Evolutionary conservation across 1,140 invertebrate species (phyloP).

Genomic region (Heliconius nattereri): DNA sequence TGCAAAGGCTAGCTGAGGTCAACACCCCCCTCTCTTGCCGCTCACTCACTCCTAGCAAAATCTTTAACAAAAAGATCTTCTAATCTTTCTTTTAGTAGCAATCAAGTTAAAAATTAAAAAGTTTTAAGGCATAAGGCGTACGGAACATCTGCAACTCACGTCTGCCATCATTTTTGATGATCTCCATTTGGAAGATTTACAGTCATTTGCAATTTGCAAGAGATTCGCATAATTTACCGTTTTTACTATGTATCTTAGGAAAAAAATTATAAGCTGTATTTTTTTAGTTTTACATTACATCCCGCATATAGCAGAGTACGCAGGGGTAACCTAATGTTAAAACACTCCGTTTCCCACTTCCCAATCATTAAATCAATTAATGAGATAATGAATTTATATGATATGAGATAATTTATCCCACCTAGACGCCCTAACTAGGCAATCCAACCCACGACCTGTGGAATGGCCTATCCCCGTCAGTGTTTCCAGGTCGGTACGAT

Average conservation of each 20-base stretch:
- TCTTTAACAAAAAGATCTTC: no score
- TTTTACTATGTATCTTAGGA: neutral
- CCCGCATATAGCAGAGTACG: neutral
- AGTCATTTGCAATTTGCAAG: slow-evolving; percentile 8
- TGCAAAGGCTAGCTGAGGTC: no score
- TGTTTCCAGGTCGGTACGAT: no score
- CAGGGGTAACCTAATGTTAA: neutral
- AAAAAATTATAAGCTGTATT: neutral
- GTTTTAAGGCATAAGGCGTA: neutral
- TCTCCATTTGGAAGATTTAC: slow-evolving; percentile 31
- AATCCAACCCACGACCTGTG: no score
- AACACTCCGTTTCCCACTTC: neutral
- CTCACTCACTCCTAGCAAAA: no score
- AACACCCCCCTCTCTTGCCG: no score
- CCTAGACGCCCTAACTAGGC: no score
- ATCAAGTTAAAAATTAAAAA: neutral
- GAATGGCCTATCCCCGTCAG: no score
- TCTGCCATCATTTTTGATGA: slow-evolving; percentile 30
- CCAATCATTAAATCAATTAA: neutral
- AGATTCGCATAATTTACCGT: neutral
- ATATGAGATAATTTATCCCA: no score
- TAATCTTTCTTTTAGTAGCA: neutral
- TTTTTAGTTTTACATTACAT: neutral
- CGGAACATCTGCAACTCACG: slow-evolving; percentile 22
- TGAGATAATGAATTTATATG: no score